Conservation (phyloP, 1,140 invertebrate genomes). For the Daktulosphaira vitifoliae region DNA sequence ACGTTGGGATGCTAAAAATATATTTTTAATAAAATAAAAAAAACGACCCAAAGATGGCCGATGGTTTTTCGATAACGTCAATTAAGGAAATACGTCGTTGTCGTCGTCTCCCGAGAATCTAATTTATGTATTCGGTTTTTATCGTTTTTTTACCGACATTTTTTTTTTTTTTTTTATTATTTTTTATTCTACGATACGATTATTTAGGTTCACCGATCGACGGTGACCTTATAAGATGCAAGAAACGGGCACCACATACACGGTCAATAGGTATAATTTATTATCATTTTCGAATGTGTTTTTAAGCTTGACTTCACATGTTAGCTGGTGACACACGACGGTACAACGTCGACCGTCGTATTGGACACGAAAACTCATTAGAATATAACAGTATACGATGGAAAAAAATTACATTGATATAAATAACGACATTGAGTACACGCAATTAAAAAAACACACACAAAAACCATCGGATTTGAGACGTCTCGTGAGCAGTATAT, state of each 20-base stretch:
- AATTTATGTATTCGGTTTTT: too few species aligned
- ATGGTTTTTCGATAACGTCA: conserved; percentile 24
- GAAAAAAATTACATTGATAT: conserved; percentile 14
- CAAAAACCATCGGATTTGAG: conserved; percentile 10
- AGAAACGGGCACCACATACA: background rate
- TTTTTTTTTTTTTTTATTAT: background rate
- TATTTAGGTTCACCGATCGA: conserved; percentile 30
- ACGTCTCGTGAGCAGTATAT: too few species aligned
- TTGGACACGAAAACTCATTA: conserved; percentile 28
- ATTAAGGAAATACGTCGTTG: conserved; percentile 14
- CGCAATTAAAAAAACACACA: too few species aligned
- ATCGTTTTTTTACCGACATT: too few species aligned
- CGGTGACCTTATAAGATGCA: conserved; percentile 21
- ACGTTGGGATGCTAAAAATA: too few species aligned
- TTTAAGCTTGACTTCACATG: conserved; percentile 16
- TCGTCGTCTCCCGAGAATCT: background rate
- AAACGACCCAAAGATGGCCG: too few species aligned
- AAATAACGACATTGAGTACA: background rate
- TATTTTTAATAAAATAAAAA: too few species aligned
- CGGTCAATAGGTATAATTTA: conserved; percentile 17
- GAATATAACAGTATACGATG: conserved; percentile 9
- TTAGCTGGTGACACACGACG: too few species aligned
- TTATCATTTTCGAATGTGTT: conserved; percentile 23
- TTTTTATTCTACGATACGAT: conserved; percentile 11
- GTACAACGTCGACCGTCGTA: background rate